Evolutionary conservation across 2,113 vertebrate genomes (phyloP).

Genomic region (Oncorhynchus nerka): DNA sequence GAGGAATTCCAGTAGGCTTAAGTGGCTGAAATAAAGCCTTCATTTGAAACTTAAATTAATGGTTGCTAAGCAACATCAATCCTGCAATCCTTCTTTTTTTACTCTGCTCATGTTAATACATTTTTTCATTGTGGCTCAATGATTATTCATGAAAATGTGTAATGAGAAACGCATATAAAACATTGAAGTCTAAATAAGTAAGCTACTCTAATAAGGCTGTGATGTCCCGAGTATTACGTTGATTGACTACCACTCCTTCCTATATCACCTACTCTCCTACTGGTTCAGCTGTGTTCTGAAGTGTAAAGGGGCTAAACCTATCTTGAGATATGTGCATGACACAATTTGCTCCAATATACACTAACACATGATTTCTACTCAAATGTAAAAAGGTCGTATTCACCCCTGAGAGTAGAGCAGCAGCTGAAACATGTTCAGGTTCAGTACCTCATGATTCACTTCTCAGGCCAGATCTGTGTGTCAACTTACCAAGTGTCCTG

Average conservation of each 20-base stretch:
- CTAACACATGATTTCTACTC: no score
- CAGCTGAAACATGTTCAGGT: no score
- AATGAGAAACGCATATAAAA: conserved; percentile 23
- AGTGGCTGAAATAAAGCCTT: conserved; percentile 38
- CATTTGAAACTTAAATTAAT: conserved; percentile 48
- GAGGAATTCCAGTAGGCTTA: neutral
- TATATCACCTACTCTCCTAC: neutral
- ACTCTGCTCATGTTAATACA: conserved; percentile 45
- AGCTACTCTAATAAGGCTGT: neutral
- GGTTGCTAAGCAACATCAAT: conserved; percentile 51
- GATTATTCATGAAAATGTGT: conserved; percentile 54
- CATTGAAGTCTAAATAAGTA: conserved; percentile 27
- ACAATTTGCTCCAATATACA: no score
- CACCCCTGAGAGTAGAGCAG: no score
- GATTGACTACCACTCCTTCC: neutral
- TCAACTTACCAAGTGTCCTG: neutral
- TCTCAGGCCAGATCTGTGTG: no score
- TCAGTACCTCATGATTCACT: no score
- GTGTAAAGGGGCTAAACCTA: no score
- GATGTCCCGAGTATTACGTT: conserved; percentile 24
- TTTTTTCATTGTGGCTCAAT: conserved; percentile 41
- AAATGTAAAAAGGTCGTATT: no score
- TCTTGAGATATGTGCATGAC: no score
- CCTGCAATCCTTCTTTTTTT: conserved; percentile 42
- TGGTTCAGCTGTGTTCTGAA: neutral